Percentiles rank a stretch among this genome's conserved stretches.
Conservation (phyloP, 1,140 invertebrate genomes). For the Temnothorax longispinosus region DNA sequence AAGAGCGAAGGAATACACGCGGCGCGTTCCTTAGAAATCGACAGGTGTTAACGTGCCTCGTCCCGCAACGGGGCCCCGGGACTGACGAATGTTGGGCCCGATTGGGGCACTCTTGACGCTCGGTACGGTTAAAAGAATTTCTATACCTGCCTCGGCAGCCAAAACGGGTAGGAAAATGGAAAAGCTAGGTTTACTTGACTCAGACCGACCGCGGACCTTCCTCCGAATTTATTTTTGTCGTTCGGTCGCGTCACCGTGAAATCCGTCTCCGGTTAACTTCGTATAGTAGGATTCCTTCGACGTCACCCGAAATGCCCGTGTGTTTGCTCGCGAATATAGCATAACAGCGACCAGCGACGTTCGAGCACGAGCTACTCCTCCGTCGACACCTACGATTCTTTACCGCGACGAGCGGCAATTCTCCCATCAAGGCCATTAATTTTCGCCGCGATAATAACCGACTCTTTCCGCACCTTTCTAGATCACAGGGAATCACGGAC, state of each 20-base stretch:
- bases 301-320: background rate
- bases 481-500: background rate
- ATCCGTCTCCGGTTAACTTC: background rate
- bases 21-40: background rate
- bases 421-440: background rate
- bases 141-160: background rate
- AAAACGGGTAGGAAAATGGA: background rate
- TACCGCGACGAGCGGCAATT: background rate
- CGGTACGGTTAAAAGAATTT: background rate
- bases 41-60: background rate
- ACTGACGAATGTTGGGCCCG: background rate
- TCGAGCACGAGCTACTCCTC: background rate
- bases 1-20: background rate
- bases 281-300: background rate
- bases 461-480: background rate
- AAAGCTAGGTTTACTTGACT: constrained; percentile 3
- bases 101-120: background rate
- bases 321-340: background rate
- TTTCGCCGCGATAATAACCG: background rate
- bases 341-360: background rate
- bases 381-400: background rate
- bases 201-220: background rate
- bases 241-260: constrained; percentile 22
- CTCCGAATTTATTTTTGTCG: constrained; percentile 56
- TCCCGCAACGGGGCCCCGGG: too few species aligned